phyloP scores from a whole-genome alignment of 2,888 invertebrate species.

The Leptopilina drosophilae region DNA sequence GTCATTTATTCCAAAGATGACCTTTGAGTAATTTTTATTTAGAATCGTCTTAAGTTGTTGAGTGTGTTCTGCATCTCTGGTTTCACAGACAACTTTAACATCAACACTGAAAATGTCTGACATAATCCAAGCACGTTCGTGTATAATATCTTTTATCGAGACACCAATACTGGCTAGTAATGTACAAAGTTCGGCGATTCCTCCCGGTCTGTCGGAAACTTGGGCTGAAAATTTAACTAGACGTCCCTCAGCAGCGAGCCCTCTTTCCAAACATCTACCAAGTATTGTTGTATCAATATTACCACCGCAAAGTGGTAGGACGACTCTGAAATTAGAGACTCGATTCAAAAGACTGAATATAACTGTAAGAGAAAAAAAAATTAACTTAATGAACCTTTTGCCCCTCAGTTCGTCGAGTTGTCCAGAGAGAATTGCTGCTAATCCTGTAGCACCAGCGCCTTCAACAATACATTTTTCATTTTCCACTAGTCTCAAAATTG shows the following conservation, averaged over 20 bases:
- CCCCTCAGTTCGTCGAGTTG: conserved; percentile 88
- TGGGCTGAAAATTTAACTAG: conserved; percentile 87
- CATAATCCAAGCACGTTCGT: conserved; percentile 96
- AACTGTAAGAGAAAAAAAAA: neutral
- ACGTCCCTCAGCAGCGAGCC: conserved; percentile 91
- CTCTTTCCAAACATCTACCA: conserved; percentile 91
- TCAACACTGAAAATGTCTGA: conserved; percentile 91
- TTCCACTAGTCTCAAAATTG: conserved; percentile 88
- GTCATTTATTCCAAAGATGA: conserved; percentile 76
- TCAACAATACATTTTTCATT: conserved; percentile 94
- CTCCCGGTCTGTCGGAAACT: conserved; percentile 92
- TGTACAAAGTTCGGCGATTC: conserved; percentile 90
- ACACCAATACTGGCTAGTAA: conserved; percentile 88
- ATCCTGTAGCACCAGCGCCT: conserved; percentile 91
- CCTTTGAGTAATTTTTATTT: conserved; percentile 79
- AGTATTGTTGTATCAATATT: conserved; percentile 95
- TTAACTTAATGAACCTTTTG: conserved; percentile 80
- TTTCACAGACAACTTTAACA: conserved; percentile 94
- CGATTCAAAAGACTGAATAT: neutral
- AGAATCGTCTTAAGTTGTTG: conserved; percentile 81
- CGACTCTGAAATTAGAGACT: conserved; percentile 81
- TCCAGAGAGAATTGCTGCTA: conserved; percentile 91
- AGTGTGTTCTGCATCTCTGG: conserved; percentile 88
- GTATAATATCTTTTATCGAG: conserved; percentile 96
- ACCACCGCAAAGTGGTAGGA: conserved; percentile 90